Percentiles rank a stretch among this genome's conserved stretches.
These are phyloP conservation scores for Trichomycterus rosablanca DNA, from an alignment of 2,113 vertebrate species.

Conservation along the genomic window DNA sequence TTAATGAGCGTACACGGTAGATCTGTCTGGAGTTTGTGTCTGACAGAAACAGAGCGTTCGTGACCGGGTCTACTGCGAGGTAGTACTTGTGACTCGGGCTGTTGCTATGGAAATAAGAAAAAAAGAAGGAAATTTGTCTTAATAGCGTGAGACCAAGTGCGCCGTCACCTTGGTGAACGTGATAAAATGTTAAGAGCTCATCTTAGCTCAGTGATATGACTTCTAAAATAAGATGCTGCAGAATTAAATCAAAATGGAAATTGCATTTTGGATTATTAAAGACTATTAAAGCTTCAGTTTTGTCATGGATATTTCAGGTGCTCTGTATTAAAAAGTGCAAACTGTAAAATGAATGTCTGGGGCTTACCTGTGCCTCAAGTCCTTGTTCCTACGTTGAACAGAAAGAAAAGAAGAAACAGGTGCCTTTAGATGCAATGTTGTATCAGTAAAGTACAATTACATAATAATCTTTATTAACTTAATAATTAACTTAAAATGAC, in stretches of 20 bases:
- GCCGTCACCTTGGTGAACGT: slow-evolving; percentile 41
- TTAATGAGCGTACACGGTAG: slow-evolving; percentile 73
- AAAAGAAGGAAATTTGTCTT: slow-evolving; percentile 29
- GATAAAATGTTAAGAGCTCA: slow-evolving; percentile 43
- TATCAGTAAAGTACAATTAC: neutral
- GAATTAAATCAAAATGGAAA: too few relatives aligned
- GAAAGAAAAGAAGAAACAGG: slow-evolving; percentile 57
- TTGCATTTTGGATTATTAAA: too few relatives aligned
- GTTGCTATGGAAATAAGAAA: slow-evolving; percentile 66
- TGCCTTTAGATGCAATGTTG: slow-evolving; percentile 14
- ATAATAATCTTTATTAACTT: too few relatives aligned
- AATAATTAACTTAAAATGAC: too few relatives aligned
- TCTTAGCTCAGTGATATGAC: slow-evolving; percentile 34
- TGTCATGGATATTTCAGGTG: too few relatives aligned
- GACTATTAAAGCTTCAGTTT: too few relatives aligned
- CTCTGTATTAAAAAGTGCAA: neutral
- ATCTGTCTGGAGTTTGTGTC: slow-evolving; percentile 87
- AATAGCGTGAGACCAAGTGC: slow-evolving; percentile 33
- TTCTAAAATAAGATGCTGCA: slow-evolving; percentile 31
- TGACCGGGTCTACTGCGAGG: slow-evolving; percentile 82
- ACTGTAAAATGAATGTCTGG: neutral
- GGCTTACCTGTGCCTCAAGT: slow-evolving; percentile 89
- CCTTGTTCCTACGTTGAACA: slow-evolving; percentile 76
- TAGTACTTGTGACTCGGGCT: slow-evolving; percentile 88
- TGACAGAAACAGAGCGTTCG: slow-evolving; percentile 77